These are phyloP conservation scores for Sesia bembeciformis DNA, from an alignment of 2,888 invertebrate species.

Conservation along the genomic window DNA sequence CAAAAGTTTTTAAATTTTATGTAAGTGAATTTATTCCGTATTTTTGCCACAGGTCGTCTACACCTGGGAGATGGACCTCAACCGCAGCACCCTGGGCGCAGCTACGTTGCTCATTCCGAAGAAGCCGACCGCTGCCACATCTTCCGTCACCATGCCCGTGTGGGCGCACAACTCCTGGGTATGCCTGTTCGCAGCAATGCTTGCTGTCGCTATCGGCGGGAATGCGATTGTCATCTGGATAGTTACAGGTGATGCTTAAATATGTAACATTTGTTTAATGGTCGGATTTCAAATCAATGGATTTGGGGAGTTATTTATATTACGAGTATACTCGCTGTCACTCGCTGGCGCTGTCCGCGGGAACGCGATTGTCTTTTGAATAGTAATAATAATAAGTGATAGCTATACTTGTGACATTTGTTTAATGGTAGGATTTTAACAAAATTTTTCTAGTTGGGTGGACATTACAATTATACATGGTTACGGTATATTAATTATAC, in stretches of 20 bases:
- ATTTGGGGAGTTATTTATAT: no score
- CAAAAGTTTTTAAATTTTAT: no score
- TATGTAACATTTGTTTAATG: no score
- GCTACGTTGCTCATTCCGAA: slow-evolving; percentile 59
- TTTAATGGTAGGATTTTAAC: no score
- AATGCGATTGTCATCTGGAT: slow-evolving; percentile 96
- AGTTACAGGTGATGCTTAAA: slow-evolving; percentile 78
- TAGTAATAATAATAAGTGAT: slow-evolving; percentile 72
- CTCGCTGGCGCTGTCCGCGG: slow-evolving; percentile 87
- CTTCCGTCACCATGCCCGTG: slow-evolving; percentile 50
- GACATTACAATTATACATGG: no score
- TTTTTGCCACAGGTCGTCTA: slow-evolving; percentile 47
- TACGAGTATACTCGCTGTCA: slow-evolving; percentile 79
- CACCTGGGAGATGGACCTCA: slow-evolving; percentile 70
- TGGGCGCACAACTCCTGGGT: slow-evolving; percentile 86
- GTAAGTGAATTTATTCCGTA: no score
- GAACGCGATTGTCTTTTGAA: slow-evolving; percentile 95
- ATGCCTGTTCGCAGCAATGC: slow-evolving; percentile 82
- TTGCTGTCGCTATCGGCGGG: slow-evolving; percentile 86
- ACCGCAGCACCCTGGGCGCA: slow-evolving; percentile 52
- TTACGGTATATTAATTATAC: no score
- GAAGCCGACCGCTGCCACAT: slow-evolving; percentile 31
- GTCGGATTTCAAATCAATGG: no score
- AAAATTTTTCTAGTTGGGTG: no score
- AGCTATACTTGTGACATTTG: no score